These are phyloP conservation scores for Atta texana DNA, from an alignment of 1,140 invertebrate genomes.

Conservation along the genomic window DNA sequence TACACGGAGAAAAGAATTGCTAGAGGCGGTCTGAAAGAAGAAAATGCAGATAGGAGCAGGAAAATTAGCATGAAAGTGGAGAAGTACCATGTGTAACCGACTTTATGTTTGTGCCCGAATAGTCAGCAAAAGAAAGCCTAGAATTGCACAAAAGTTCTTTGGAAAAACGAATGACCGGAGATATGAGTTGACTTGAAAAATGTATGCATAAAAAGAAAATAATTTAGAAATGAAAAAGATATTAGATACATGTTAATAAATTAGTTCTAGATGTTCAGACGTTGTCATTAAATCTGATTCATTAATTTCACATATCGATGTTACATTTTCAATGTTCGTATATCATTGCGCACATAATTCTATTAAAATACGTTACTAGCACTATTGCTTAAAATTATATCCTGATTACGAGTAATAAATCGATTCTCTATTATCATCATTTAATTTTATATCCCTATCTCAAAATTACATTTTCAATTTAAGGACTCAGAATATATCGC, in stretches of 20 bases:
- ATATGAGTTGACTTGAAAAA: conserved; percentile 46
- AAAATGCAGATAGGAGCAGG: conserved; percentile 57
- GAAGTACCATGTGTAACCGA: conserved; percentile 54
- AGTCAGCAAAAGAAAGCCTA: conserved; percentile 35
- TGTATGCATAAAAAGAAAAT: conserved; percentile 22
- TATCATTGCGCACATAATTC: neutral
- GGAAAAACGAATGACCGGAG: neutral
- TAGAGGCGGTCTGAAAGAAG: conserved; percentile 22
- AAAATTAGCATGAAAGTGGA: conserved; percentile 64
- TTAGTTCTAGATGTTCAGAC: neutral
- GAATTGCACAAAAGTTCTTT: conserved; percentile 50
- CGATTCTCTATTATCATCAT: neutral
- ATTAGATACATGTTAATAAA: neutral
- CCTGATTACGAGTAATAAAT: conserved; percentile 13
- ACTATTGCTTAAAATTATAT: neutral
- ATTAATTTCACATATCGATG: neutral
- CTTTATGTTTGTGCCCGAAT: conserved; percentile 44
- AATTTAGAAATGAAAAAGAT: neutral
- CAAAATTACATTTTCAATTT: conserved; percentile 5
- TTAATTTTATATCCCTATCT: neutral
- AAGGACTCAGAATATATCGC: neutral
- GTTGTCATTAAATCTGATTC: neutral
- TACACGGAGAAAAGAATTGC: neutral
- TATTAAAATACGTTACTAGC: neutral
- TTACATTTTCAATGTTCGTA: neutral